Evolutionary conservation across 2,113 vertebrate genomes (phyloP).

Genomic region (Naja naja): DNA sequence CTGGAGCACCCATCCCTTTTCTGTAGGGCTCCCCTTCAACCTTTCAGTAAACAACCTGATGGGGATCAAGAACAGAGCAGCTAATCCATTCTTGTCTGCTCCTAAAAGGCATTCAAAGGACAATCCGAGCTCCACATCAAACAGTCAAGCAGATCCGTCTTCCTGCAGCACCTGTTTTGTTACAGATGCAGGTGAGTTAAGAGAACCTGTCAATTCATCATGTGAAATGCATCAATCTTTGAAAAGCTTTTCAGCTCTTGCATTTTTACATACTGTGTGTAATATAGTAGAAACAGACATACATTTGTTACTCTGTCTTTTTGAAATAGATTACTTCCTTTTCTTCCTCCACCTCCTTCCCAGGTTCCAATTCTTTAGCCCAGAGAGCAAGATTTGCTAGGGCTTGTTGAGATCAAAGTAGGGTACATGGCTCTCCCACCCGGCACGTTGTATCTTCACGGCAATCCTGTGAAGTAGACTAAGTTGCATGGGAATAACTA

Average conservation of each 20-base stretch:
- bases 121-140: constrained; percentile 48
- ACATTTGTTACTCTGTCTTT: not conserved
- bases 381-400: not conserved
- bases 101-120: constrained; percentile 33
- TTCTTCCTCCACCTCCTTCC: too few relatives aligned
- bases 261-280: constrained; percentile 9
- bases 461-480: not conserved
- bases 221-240: constrained; percentile 17
- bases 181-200: constrained; percentile 41
- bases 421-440: not conserved
- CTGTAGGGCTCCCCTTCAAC: constrained; percentile 23
- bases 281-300: constrained; percentile 22
- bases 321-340: not conserved
- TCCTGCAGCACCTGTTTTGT: constrained; percentile 16
- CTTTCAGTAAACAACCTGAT: constrained; percentile 45
- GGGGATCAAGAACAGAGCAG: constrained; percentile 18
- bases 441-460: not conserved
- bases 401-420: not conserved
- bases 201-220: constrained; percentile 10
- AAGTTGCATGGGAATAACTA: not conserved
- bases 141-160: constrained; percentile 46
- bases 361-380: not conserved
- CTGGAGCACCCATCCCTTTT: constrained; percentile 41
- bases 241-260: constrained; percentile 31
- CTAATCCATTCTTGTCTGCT: constrained; percentile 46